phyloP scores from a whole-genome alignment of 2,113 vertebrate species.

The Pungitius pungitius region DNA sequence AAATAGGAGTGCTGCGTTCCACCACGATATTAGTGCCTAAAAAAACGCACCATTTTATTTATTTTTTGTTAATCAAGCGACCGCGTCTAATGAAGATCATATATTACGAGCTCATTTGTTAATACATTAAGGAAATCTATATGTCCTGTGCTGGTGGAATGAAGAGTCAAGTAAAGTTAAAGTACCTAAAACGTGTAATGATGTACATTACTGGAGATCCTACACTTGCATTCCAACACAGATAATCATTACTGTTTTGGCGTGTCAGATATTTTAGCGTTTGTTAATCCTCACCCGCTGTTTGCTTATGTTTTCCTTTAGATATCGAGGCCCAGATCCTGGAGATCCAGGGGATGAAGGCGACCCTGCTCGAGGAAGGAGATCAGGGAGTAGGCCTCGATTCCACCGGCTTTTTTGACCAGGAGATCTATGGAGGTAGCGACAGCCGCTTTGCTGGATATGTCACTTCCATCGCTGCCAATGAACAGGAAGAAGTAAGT shows the following conservation, averaged over 20 bases:
- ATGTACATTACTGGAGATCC: neutral
- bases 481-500: conserved; percentile 97
- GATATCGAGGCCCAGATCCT: conserved; percentile 99
- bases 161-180: neutral
- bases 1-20: too few relatives aligned
- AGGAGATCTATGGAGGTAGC: conserved; percentile 97
- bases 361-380: conserved; percentile 87
- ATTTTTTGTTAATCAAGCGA: too few relatives aligned
- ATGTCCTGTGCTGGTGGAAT: too few relatives aligned
- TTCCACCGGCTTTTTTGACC: conserved; percentile 96
- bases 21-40: too few relatives aligned
- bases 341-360: conserved; percentile 98
- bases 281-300: neutral
- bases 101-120: neutral
- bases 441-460: conserved; percentile 98
- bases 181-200: neutral
- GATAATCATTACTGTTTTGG: neutral
- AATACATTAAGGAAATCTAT: neutral
- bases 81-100: neutral
- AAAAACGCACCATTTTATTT: too few relatives aligned
- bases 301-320: conserved; percentile 41
- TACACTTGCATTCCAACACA: neutral
- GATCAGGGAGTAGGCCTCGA: conserved; percentile 95
- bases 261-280: neutral
- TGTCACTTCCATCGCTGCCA: conserved; percentile 97